phyloP scores from a whole-genome alignment of 2,797 vertebrate genomes.

The Gallirallus australis region DNA sequence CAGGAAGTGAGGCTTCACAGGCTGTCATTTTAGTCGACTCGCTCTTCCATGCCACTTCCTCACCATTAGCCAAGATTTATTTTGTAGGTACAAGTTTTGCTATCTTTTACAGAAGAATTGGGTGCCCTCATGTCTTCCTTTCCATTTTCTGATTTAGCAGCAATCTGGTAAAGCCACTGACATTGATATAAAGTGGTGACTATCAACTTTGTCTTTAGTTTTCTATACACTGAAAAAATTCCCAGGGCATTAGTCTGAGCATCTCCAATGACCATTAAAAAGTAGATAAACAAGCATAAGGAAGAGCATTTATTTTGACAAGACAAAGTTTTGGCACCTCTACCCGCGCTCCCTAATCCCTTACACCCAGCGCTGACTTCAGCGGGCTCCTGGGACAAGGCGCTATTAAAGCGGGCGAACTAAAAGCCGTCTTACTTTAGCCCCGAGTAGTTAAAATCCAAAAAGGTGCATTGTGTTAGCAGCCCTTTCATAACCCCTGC shows the following conservation, averaged over 20 bases:
- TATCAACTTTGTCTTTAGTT: background rate
- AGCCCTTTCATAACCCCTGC: slow-evolving; percentile 31
- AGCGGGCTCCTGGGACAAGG: slow-evolving; percentile 17
- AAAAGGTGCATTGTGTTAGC: slow-evolving; percentile 52
- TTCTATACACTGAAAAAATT: background rate
- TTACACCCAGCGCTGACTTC: background rate
- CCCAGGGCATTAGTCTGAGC: background rate
- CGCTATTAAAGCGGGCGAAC: background rate
- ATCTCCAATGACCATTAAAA: background rate
- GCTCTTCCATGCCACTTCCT: background rate
- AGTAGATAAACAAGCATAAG: slow-evolving; percentile 5
- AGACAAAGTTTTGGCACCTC: slow-evolving; percentile 10
- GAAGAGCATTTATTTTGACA: slow-evolving; percentile 26
- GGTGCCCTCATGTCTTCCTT: background rate
- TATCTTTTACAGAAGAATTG: background rate
- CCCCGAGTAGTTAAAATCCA: slow-evolving; percentile 3
- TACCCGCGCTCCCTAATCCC: background rate
- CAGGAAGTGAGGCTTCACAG: background rate
- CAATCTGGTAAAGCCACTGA: background rate
- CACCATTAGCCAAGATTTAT: background rate
- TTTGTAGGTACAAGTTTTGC: background rate
- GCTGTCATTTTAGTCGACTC: background rate
- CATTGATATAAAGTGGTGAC: background rate
- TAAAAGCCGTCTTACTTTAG: slow-evolving; percentile 18
- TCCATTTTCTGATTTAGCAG: background rate